A percentile compares a stretch with the other conserved stretches of the same genome.
Evolutionary conservation across 2,113 vertebrate genomes (phyloP).

Genomic region (Eubucco bourcierii): DNA sequence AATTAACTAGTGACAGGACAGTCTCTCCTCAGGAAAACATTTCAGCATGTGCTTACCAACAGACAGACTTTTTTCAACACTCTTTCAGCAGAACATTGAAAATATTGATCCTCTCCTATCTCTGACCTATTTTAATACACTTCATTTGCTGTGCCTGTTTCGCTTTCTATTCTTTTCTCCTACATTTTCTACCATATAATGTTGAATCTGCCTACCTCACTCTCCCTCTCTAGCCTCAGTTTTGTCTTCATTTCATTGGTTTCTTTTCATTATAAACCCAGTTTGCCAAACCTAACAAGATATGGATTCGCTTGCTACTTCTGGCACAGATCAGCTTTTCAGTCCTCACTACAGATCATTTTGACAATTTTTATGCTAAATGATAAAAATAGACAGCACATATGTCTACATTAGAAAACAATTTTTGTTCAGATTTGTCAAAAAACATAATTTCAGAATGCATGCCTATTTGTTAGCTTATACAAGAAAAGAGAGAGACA

Average conservation of each 20-base stretch:
- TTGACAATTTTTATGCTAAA: not conserved
- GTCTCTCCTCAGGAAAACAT: not conserved
- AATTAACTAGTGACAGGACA: not conserved
- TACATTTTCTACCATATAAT: not conserved
- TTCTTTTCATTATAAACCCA: not conserved
- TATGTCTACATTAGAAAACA: not conserved
- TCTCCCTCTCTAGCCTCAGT: fast-evolving
- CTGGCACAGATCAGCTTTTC: not conserved
- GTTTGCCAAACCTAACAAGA: not conserved
- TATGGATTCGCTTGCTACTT: not conserved
- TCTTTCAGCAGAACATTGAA: not conserved
- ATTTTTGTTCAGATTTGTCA: not conserved
- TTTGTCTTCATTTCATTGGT: not conserved
- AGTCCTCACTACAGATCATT: not conserved
- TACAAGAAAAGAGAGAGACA: not conserved
- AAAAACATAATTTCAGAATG: not conserved
- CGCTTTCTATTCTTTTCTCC: not conserved
- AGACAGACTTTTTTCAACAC: not conserved
- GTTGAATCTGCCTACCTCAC: not conserved
- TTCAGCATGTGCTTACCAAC: not conserved
- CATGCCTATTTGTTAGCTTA: not conserved
- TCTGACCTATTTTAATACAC: not conserved
- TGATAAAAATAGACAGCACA: not conserved
- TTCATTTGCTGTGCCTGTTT: not conserved
- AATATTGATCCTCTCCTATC: not conserved